Conservation (phyloP, 2,113 vertebrate species). For the Galeopterus variegatus region DNA sequence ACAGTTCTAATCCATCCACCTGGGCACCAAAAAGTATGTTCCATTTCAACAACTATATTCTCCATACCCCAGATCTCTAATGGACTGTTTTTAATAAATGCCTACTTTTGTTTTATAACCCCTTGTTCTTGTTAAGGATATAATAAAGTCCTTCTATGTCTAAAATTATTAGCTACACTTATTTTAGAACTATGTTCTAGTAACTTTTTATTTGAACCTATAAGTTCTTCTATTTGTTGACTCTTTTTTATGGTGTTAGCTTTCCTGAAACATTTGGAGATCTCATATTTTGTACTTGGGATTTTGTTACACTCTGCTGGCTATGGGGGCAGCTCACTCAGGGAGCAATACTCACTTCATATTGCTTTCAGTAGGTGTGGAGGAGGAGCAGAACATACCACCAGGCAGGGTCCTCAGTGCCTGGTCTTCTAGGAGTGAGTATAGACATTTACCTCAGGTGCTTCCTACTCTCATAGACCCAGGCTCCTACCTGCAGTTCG, state of each 20-base stretch:
- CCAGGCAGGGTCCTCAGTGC: neutral
- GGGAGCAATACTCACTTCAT: neutral
- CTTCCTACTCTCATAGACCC: neutral
- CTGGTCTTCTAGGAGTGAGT: neutral
- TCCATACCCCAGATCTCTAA: conserved; percentile 35
- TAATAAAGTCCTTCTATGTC: conserved; percentile 3
- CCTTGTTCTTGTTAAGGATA: conserved; percentile 47
- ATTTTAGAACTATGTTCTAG: conserved; percentile 34
- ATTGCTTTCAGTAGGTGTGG: neutral
- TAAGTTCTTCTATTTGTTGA: conserved; percentile 53
- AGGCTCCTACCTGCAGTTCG: neutral
- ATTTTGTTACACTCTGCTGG: conserved; percentile 54
- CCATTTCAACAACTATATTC: conserved; percentile 27
- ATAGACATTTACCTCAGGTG: neutral
- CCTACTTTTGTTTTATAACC: conserved; percentile 38
- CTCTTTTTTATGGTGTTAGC: conserved; percentile 27
- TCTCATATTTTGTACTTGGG: conserved; percentile 26
- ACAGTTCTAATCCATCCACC: neutral
- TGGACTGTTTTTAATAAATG: neutral
- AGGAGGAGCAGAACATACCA: neutral
- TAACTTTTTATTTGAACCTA: conserved; percentile 43
- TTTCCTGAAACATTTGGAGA: conserved; percentile 62
- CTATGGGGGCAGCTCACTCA: neutral
- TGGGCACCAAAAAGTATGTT: conserved; percentile 7
- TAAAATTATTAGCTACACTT: conserved; percentile 46